Evolutionary conservation across 2,797 vertebrate genomes (phyloP), one percentile per base, ranked within the genome.

Genomic region (Acanthis flammea): DNA sequence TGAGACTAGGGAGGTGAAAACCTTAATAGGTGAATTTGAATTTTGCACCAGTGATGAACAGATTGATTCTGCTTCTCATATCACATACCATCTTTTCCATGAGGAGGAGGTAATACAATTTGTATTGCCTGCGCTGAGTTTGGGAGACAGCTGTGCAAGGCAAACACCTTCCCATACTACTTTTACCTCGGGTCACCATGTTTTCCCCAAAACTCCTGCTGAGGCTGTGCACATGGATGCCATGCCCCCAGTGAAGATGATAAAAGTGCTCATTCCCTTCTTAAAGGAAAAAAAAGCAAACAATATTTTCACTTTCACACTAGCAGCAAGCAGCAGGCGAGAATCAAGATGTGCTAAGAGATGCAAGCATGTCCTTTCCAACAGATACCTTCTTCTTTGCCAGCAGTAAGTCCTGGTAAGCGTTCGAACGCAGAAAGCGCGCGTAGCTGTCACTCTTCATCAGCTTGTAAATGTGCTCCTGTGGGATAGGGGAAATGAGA

Each of bases 391-490:
- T 99, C 98, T 99, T 99, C 97, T 98, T 99, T 58, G 98, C 98
- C 97, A 98, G 97, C 97, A 99, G 95, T 97, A 99, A 98, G 97
- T 99, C 99, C 98, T 99, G 99, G 98, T 99, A 99, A 96, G 98
- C 98, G 60, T 97, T 99, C 14, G 99, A 99, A 94, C 99, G 98
- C 96, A 99, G 98, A 97, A 99, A 99, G 94, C 99, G 99, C 61
- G 99, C 98, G 42, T 99, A 99, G 98, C 99, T 99, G 98, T 99
- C 99, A 97, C 99, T 99, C 98, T 99, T 99, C 99, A 99, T 99
- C 96, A 99, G 97, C 97, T 99, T 99, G 97, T 99, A 99, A 97
- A 99, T 99, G 98, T 99, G 99, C 96, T 99, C 99, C 99, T 99
- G 98, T 88, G 97, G 94, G 96, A 97, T 10, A 16, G 84, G 68